Evolutionary conservation across 1,140 invertebrate genomes (phyloP).

Genomic region (Catajapyx aquilonaris): DNA sequence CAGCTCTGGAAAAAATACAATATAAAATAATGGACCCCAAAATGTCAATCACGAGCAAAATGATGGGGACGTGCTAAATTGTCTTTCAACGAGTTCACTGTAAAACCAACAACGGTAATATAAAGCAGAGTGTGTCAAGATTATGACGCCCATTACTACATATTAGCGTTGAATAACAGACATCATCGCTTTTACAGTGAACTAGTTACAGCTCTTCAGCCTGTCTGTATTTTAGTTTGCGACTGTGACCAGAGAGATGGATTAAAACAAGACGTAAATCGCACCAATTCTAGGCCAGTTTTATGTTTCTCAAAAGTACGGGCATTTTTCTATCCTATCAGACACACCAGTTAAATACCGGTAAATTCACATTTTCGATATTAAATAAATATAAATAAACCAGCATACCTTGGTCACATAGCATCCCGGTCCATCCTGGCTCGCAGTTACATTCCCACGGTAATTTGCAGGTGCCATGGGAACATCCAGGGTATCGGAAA

Average conservation of each 20-base stretch:
- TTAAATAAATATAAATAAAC: slow-evolving; percentile 11
- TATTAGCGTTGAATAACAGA: not conserved
- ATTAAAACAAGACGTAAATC: slow-evolving; percentile 15
- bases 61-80: not conserved
- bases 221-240: not conserved
- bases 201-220: too few relatives aligned
- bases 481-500: slow-evolving; percentile 63
- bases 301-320: not conserved
- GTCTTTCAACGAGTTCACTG: not conserved
- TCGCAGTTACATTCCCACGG: slow-evolving; percentile 78
- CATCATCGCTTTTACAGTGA: not conserved
- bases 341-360: not conserved
- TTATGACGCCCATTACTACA: not conserved
- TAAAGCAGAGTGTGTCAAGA: too few relatives aligned
- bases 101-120: not conserved
- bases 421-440: slow-evolving; percentile 65
- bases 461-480: slow-evolving; percentile 54
- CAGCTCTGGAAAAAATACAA: slow-evolving; percentile 30
- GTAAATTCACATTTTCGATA: not conserved
- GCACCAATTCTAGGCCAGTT: slow-evolving; percentile 23
- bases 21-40: not conserved
- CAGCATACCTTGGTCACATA: slow-evolving; percentile 61
- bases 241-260: not conserved
- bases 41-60: not conserved
- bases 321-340: not conserved